Base-by-base conservation (phyloP, 1,140 invertebrate genomes). In the Orius laevigatus region DNA sequence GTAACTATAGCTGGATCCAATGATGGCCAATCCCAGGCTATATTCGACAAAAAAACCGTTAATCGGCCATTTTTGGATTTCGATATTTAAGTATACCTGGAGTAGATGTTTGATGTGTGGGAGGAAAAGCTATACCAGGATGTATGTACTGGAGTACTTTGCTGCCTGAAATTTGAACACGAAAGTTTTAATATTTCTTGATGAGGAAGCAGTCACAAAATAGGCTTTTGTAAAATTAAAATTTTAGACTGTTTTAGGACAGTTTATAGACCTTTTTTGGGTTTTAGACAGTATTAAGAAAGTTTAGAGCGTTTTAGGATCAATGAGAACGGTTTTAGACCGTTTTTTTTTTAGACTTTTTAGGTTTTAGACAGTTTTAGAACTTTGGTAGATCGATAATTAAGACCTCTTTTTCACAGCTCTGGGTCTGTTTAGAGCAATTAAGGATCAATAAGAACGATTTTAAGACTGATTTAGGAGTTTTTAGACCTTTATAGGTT, bases 1-100 rank as follows among this genome's bases (percentile, higher is more conserved):
- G 20, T 20, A 48, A 79, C 80, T 58, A 90, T 88, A 47, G 85
- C 84, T 48, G 85, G 84, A 68, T 90, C 85, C 65, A 87, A 72
- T 52, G 79, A 73, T 57, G 84, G 84, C 83, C 84, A 86, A 65
- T 86, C 81, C 49, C 56, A 59, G 16, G 51, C 56, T 58, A 49
- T 40, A 33, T 43, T 19, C n/a, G 43, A 20, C 48, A 48, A 50
- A 45, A 35, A 9, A 47, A 20, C 34, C 48, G 12, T 14, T 9
- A 35, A 35, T 8, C n/a, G 33, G 33, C 33, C 33, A n/a, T 25
- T 25, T 25, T 25, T 25, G 25, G 8, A 8, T 25, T 25, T 25
- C 8, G 3, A 4, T 25, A 25, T 25, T n/a, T n/a, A n/a, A n/a
- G 18, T 2, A 31, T 31, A 11, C 14, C n/a, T 9, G 19, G 49